A percentile compares a stretch with the other conserved stretches of the same genome.
phyloP scores from a whole-genome alignment of 2,888 invertebrate species.

The Pammene aurita region DNA sequence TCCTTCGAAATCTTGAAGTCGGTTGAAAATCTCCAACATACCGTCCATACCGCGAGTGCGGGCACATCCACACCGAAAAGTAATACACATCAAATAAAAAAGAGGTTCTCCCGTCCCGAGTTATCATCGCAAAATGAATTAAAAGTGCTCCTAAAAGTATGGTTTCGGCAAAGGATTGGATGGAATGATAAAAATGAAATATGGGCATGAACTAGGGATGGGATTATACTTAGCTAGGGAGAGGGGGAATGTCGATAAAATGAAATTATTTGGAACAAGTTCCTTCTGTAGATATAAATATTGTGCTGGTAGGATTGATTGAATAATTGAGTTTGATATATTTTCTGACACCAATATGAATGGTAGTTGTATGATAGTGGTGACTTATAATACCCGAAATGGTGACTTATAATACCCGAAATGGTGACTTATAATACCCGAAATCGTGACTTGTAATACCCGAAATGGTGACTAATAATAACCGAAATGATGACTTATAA shows the following conservation, averaged over 20 bases:
- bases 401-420: too few species aligned
- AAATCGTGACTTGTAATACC: too few species aligned
- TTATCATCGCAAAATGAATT: slow-evolving; percentile 45
- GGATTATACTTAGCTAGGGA: slow-evolving; percentile 6
- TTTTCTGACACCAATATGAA: too few species aligned
- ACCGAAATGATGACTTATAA: too few species aligned
- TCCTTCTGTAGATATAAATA: too few species aligned
- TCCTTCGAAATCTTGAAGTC: too few species aligned
- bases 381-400: too few species aligned
- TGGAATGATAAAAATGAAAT: slow-evolving; percentile 44
- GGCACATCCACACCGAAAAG: slow-evolving; percentile 36
- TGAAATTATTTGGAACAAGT: background rate
- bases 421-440: too few species aligned
- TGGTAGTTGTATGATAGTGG: too few species aligned
- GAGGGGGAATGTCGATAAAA: slow-evolving; percentile 13
- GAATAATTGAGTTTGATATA: too few species aligned
- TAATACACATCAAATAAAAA: slow-evolving; percentile 40
- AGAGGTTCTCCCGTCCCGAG: slow-evolving; percentile 35
- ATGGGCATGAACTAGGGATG: slow-evolving; percentile 23
- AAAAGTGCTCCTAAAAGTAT: slow-evolving; percentile 44
- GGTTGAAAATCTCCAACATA: background rate
- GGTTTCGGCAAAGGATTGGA: slow-evolving; percentile 46
- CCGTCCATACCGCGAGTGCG: background rate
- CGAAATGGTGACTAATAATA: too few species aligned
- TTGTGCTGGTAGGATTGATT: too few species aligned